These are phyloP conservation scores for Malacoctenus gilli DNA, from an alignment of 2,797 vertebrate genomes.

Conservation along the genomic window DNA sequence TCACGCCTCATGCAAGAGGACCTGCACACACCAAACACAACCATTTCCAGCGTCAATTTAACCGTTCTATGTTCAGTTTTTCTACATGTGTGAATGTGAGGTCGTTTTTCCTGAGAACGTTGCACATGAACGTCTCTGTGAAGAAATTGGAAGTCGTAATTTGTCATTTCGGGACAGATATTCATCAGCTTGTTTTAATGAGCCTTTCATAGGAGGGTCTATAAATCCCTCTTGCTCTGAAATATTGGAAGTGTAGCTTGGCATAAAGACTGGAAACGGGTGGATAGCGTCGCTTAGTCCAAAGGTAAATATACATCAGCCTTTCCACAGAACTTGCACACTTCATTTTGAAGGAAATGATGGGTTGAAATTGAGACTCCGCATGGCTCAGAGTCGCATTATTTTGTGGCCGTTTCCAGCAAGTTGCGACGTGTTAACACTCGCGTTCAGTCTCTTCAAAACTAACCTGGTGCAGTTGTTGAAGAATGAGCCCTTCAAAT, in stretches of 20 bases:
- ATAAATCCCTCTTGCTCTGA: not conserved
- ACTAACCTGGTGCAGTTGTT: no score
- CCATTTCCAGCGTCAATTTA: constrained; percentile 23
- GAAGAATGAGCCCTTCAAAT: no score
- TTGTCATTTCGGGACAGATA: constrained; percentile 32
- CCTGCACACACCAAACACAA: constrained; percentile 32
- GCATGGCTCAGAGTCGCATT: no score
- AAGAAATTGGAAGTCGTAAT: constrained; percentile 9
- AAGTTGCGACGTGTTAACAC: no score
- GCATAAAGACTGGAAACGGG: constrained; percentile 10
- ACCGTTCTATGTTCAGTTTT: no score
- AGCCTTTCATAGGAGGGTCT: not conserved
- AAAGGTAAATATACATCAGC: no score
- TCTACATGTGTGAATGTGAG: constrained; percentile 15
- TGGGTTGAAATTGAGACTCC: no score
- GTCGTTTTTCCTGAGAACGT: constrained; percentile 16
- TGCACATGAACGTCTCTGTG: constrained; percentile 1
- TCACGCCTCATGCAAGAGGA: constrained; percentile 19
- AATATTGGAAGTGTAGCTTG: constrained; percentile 14
- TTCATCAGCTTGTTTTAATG: constrained; percentile 4
- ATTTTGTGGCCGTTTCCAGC: no score
- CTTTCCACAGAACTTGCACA: no score
- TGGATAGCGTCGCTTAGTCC: no score
- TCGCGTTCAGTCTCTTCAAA: no score
- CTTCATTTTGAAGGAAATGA: no score